These are phyloP conservation scores for Urophycis tenuis DNA, from an alignment of 2,797 vertebrate species.

Conservation along the genomic window DNA sequence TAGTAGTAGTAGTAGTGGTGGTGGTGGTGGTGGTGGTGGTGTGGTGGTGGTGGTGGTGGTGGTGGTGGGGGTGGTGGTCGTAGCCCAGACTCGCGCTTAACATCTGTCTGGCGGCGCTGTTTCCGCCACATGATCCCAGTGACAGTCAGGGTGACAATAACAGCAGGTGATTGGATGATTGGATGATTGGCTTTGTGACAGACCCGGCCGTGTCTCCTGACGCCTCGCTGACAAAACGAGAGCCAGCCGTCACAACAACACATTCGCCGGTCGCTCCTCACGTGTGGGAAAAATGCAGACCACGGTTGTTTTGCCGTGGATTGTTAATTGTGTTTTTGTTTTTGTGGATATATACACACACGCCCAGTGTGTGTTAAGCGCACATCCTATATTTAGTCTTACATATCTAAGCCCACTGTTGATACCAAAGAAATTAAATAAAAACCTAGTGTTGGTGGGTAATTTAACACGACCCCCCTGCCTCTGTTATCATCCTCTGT, in stretches of 20 bases:
- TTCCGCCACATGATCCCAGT: not conserved
- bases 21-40: no score
- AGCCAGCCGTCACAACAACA: not conserved
- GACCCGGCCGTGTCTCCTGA: not conserved
- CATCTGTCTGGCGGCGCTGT: slow-evolving; percentile 40
- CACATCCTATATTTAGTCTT: slow-evolving; percentile 28
- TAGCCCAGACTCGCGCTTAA: not conserved
- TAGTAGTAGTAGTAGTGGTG: not conserved
- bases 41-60: not conserved
- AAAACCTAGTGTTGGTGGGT: slow-evolving; percentile 33
- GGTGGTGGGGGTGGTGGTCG: no score
- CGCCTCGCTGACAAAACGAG: not conserved
- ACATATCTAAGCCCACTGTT: slow-evolving; percentile 9
- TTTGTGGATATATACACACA: no score
- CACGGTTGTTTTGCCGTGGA: not conserved
- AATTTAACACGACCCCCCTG: slow-evolving; percentile 34
- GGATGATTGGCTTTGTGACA: slow-evolving; percentile 1
- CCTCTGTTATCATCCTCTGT: slow-evolving; percentile 50
- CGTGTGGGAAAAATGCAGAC: no score
- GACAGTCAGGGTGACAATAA: not conserved
- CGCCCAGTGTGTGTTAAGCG: not conserved
- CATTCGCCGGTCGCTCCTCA: no score
- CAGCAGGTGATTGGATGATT: not conserved
- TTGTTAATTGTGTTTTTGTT: not conserved
- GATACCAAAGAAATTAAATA: slow-evolving; percentile 8